phyloP scores from a whole-genome alignment of 2,888 invertebrate genomes.

The Gasteruption jaculator region DNA sequence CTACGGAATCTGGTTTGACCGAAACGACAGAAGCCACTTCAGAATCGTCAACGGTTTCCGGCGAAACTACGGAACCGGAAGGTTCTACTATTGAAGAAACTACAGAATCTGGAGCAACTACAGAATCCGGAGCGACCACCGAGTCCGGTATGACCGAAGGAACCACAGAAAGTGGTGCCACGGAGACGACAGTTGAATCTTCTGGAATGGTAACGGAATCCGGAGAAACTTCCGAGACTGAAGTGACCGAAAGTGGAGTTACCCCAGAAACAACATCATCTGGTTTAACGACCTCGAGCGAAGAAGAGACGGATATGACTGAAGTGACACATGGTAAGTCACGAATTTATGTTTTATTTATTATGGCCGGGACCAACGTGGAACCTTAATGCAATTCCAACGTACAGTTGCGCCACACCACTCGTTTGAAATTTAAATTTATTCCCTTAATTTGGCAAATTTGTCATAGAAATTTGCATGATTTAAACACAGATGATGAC shows the following conservation, averaged over 20 bases:
- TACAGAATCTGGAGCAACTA: conserved; percentile 28
- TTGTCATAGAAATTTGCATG: no score
- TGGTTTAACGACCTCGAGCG: conserved; percentile 23
- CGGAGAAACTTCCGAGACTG: conserved; percentile 22
- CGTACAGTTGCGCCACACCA: no score
- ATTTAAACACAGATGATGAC: no score
- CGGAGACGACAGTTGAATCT: conserved; percentile 22
- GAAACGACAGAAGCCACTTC: conserved; percentile 19
- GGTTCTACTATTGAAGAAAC: conserved; percentile 23
- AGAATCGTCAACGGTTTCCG: conserved; percentile 24
- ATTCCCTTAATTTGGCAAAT: no score
- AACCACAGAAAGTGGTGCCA: conserved; percentile 26
- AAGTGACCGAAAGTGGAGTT: conserved; percentile 23
- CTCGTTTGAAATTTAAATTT: no score
- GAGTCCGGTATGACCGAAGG: conserved; percentile 21
- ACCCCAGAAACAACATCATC: conserved; percentile 34
- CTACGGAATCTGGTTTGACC: conserved; percentile 27
- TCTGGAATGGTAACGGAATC: conserved; percentile 26
- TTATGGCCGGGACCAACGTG: no score
- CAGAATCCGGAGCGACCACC: conserved; percentile 25
- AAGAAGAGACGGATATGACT: conserved; percentile 31
- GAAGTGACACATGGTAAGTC: conserved; percentile 34
- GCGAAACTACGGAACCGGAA: conserved; percentile 26
- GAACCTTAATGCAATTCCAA: no score
- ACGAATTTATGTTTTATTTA: not conserved